Evolutionary conservation across 1,140 invertebrate genomes (phyloP).

Genomic region (Antheraea mylitta): DNA sequence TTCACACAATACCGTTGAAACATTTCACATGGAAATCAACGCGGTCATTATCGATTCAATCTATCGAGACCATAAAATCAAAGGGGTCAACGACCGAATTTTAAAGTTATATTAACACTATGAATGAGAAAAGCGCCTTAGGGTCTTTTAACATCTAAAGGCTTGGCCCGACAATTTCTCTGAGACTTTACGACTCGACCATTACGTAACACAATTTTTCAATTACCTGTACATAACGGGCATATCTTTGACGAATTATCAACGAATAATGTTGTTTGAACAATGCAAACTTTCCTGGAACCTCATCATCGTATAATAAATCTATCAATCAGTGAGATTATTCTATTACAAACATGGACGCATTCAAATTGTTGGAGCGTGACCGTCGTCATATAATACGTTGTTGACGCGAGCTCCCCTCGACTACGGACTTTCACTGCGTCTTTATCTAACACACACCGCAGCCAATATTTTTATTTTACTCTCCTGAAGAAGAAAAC

Average conservation of each 20-base stretch:
- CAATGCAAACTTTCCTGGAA: slow-evolving; percentile 44
- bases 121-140: slow-evolving; percentile 60
- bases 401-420: slow-evolving; percentile 32
- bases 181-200: slow-evolving; percentile 45
- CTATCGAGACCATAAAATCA: slow-evolving; percentile 62
- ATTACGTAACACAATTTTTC: slow-evolving; percentile 59
- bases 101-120: slow-evolving; percentile 50
- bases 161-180: slow-evolving; percentile 54
- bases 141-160: slow-evolving; percentile 55
- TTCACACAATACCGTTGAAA: slow-evolving; percentile 50
- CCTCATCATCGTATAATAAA: slow-evolving; percentile 55
- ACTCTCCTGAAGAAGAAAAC: background rate
- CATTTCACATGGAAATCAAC: slow-evolving; percentile 62
- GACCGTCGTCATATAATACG: slow-evolving; percentile 52
- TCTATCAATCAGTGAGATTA: slow-evolving; percentile 58
- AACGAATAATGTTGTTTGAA: slow-evolving; percentile 32
- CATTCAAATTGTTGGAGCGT: slow-evolving; percentile 58
- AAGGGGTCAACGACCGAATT: slow-evolving; percentile 51
- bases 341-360: slow-evolving; percentile 45
- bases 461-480: slow-evolving; percentile 4
- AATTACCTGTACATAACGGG: slow-evolving; percentile 57
- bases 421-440: slow-evolving; percentile 49
- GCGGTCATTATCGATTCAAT: slow-evolving; percentile 63
- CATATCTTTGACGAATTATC: slow-evolving; percentile 51
- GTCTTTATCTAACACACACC: slow-evolving; percentile 33